Conservation (phyloP, 2,113 vertebrate genomes). For the Phrynocephalus versicolor region DNA sequence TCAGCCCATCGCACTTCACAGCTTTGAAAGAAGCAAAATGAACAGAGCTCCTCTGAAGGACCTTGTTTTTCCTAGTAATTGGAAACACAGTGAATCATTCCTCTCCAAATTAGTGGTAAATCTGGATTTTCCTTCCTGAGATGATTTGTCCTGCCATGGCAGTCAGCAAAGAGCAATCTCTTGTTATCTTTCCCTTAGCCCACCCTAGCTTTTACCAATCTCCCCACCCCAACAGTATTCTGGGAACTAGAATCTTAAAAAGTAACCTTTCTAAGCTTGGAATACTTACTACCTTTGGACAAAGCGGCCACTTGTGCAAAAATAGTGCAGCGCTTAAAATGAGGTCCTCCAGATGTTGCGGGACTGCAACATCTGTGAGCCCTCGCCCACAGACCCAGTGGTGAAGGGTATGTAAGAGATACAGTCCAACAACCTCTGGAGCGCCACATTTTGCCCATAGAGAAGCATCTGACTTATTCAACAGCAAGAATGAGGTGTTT, state of each 20-base stretch:
- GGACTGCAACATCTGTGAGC: too few species aligned
- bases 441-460: slow-evolving; percentile 26
- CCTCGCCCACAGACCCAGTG: too few species aligned
- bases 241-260: too few species aligned
- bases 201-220: not conserved
- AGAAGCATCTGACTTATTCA: not conserved
- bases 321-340: too few species aligned
- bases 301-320: slow-evolving; percentile 13
- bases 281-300: not conserved
- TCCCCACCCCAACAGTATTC: too few species aligned
- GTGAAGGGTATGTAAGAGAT: not conserved
- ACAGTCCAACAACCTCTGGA: not conserved
- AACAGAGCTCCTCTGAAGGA: slow-evolving; percentile 36
- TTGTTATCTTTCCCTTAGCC: not conserved
- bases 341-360: too few species aligned
- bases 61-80: slow-evolving; percentile 54
- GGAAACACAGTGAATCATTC: slow-evolving; percentile 43
- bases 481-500: not conserved
- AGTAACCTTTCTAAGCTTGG: too few species aligned
- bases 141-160: not conserved
- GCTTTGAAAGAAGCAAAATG: slow-evolving; percentile 51
- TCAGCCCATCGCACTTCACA: slow-evolving; percentile 45
- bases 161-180: not conserved
- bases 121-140: slow-evolving; percentile 22
- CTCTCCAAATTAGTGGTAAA: slow-evolving; percentile 60